These are phyloP conservation scores for Phoebastria nigripes DNA, from an alignment of 2,797 vertebrate genomes.

Conservation along the genomic window DNA sequence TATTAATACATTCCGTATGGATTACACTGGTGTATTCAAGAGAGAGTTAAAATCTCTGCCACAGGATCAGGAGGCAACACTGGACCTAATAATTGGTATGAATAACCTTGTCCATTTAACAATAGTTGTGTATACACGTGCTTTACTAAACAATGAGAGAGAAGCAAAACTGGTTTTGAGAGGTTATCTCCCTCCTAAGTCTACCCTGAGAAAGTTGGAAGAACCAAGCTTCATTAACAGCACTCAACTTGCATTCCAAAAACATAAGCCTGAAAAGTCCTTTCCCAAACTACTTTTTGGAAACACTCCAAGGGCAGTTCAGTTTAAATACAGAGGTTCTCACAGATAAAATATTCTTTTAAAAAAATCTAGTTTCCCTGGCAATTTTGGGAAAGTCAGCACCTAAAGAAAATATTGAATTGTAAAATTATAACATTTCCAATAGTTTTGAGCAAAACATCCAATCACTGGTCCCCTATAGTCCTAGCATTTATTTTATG, in stretches of 20 bases:
- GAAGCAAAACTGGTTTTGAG: background rate
- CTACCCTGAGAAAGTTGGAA: background rate
- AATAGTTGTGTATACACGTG: background rate
- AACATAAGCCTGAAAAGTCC: background rate
- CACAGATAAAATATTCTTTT: background rate
- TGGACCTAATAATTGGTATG: background rate
- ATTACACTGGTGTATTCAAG: background rate
- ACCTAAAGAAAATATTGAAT: background rate
- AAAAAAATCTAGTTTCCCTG: background rate
- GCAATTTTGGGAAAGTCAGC: background rate
- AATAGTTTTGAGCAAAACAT: background rate
- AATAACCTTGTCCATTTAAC: background rate
- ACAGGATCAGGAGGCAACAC: background rate
- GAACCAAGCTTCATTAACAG: background rate
- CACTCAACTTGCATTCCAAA: background rate
- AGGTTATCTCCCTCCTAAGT: background rate
- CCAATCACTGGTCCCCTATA: background rate
- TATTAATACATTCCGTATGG: background rate
- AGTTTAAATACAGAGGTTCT: background rate
- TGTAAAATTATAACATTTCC: background rate
- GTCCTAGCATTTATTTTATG: background rate
- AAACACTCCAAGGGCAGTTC: background rate
- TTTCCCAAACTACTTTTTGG: background rate
- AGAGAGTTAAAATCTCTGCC: background rate
- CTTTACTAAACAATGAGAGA: background rate